Evolutionary conservation across 2,888 invertebrate genomes (phyloP).

Genomic region (Caenorhabditis uteleia): DNA sequence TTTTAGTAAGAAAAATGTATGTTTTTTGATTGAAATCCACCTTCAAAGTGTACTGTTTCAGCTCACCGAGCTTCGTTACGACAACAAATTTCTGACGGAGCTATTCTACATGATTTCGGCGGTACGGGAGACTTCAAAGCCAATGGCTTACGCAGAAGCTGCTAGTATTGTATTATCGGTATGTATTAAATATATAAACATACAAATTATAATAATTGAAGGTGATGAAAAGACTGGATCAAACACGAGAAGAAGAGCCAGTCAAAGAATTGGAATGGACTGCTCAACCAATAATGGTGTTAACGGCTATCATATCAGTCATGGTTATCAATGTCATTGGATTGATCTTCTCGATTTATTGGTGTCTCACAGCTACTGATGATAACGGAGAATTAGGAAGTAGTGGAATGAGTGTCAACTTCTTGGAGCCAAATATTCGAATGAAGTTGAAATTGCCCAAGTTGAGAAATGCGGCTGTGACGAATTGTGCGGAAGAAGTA

Average conservation of each 20-base stretch:
- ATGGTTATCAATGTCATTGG: slow-evolving; percentile 25
- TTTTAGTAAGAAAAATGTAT: slow-evolving; percentile 1
- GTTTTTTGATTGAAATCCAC: not conserved
- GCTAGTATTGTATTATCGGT: not conserved
- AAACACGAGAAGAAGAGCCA: not conserved
- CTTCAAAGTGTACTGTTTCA: not conserved
- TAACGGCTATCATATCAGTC: slow-evolving; percentile 7
- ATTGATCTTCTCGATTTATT: slow-evolving; percentile 18
- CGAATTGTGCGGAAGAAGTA: slow-evolving; percentile 9
- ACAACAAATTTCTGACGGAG: slow-evolving; percentile 5
- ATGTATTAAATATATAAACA: not conserved
- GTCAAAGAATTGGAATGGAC: slow-evolving; percentile 6
- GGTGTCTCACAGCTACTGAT: slow-evolving; percentile 10
- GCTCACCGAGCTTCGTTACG: slow-evolving; percentile 7
- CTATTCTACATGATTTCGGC: slow-evolving; percentile 10
- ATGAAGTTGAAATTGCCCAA: slow-evolving; percentile 30
- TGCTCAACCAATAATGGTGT: not conserved
- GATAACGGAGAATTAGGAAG: not conserved
- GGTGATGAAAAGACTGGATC: not conserved
- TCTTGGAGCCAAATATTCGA: slow-evolving; percentile 32
- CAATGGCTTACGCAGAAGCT: slow-evolving; percentile 1
- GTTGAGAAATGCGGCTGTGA: slow-evolving; percentile 8
- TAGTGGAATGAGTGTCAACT: slow-evolving; percentile 3
- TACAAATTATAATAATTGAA: not conserved
- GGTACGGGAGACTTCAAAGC: slow-evolving; percentile 1